Conservation (phyloP, 2,888 invertebrate species). For the Oligia fasciuncula region DNA sequence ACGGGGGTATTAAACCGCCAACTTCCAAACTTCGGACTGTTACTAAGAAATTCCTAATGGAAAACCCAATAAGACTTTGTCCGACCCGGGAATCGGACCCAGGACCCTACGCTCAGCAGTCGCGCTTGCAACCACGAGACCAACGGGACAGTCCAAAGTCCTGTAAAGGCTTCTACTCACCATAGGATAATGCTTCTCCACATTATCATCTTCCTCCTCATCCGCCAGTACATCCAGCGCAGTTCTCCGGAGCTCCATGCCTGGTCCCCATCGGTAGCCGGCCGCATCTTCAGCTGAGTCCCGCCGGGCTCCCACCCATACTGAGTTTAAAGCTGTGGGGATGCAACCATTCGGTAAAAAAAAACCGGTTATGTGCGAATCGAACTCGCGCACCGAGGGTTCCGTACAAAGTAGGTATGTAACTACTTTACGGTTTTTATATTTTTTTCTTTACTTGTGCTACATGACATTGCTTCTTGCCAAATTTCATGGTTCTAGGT, state of each 20-base stretch:
- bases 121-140: too few species aligned
- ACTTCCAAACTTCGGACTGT: too few species aligned
- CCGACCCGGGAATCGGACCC: too few species aligned
- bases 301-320: slow-evolving; percentile 85
- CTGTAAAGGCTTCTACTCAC: slow-evolving; percentile 66
- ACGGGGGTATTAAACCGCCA: too few species aligned
- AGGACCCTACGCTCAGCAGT: too few species aligned
- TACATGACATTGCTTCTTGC: too few species aligned
- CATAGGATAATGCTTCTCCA: slow-evolving; percentile 76
- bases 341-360: background rate
- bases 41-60: too few species aligned
- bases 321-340: slow-evolving; percentile 77
- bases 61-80: too few species aligned
- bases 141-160: too few species aligned
- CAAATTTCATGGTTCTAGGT: too few species aligned
- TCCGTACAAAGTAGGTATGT: background rate
- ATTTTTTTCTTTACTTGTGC: too few species aligned
- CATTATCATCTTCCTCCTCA: slow-evolving; percentile 74
- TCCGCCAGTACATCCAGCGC: slow-evolving; percentile 77
- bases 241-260: slow-evolving; percentile 81
- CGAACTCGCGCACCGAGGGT: background rate
- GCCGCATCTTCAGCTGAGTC: slow-evolving; percentile 80
- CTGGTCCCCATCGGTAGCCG: slow-evolving; percentile 82
- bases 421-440: too few species aligned
- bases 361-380: background rate